Evolutionary conservation across 2,113 vertebrate genomes (phyloP).

Genomic region (Cynocephalus volans): DNA sequence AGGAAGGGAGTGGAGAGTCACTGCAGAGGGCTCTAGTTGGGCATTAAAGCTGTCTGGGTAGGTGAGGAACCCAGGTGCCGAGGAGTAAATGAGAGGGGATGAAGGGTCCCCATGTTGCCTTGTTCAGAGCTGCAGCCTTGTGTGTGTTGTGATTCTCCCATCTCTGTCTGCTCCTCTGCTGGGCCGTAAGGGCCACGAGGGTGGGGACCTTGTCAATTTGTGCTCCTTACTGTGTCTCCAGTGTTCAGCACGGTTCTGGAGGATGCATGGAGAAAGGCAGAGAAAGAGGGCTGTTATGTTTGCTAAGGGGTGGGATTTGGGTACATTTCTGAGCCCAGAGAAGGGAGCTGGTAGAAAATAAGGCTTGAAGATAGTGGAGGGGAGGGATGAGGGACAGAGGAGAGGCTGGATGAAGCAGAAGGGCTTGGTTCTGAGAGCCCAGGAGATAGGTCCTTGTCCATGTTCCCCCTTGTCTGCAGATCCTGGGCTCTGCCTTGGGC

Average conservation of each 20-base stretch:
- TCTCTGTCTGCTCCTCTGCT: neutral
- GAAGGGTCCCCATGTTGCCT: too few species aligned
- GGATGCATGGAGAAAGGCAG: neutral
- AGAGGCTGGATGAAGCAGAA: neutral
- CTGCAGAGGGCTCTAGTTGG: neutral
- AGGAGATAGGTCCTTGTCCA: neutral
- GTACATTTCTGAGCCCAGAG: neutral
- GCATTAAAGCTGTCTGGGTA: neutral
- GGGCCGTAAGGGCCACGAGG: neutral
- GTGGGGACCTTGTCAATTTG: neutral
- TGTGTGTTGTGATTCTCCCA: neutral
- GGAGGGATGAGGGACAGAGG: neutral
- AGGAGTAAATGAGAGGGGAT: neutral
- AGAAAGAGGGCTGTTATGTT: neutral
- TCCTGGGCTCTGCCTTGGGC: neutral
- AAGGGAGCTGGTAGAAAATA: neutral
- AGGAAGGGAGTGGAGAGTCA: neutral
- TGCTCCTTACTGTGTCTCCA: neutral
- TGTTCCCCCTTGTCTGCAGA: accelerated
- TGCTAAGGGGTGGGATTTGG: neutral
- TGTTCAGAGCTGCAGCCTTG: neutral
- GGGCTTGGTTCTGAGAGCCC: neutral
- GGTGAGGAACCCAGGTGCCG: accelerated
- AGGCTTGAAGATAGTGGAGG: neutral
- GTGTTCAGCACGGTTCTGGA: neutral